Evolutionary conservation across 2,888 invertebrate species (phyloP), one percentile per base, ranked within the genome.

Genomic region (Trachelus tabidus): DNA sequence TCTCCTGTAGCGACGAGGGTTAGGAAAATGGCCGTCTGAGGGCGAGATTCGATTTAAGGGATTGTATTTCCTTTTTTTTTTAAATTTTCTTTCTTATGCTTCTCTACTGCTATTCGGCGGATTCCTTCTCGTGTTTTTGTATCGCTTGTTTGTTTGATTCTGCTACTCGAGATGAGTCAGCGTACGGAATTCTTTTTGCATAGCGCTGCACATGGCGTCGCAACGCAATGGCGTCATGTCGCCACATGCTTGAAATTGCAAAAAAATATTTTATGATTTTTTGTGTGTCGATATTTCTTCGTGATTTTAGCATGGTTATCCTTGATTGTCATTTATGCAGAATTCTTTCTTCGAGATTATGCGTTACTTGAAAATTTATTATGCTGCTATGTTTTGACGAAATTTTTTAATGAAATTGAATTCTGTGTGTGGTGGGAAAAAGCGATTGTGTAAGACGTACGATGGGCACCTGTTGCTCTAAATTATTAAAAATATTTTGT

Each of bases 11-110:
- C 81, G 81, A 82, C 81, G 83, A 83, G 86, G 87, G 85, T 86
- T 88, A 87, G 85, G 85, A 88, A 88, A 87, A 88, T 88, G 88
- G 88, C 87, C 33, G 56, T 23, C 56, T 85, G 81, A 79, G 37
- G 75, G 75, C 75, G 56, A 56, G 56, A 56, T 56, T 56, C 56
- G 56, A 23, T 23, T 23, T 23, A 56, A 56, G 56, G 56, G 56
- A 56, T 56, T 56, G 56, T 15, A 56, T 56, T 56, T 56, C 15
- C 23, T 23, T 23, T 56, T 15, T 56, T 40, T 56, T 56, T 56
- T 23, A 12, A 35, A 37, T 12, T 37, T 56, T 23, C 1, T 6
- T 1, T 40, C 40, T 56, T 9, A 56, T 56, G 56, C 23, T 23
- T 56, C 40, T 40, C 23, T 56, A 6, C 9, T 56, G 23, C 23